Evolutionary conservation across 2,113 vertebrate genomes (phyloP).

Genomic region (Eudyptes chrysolophus): DNA sequence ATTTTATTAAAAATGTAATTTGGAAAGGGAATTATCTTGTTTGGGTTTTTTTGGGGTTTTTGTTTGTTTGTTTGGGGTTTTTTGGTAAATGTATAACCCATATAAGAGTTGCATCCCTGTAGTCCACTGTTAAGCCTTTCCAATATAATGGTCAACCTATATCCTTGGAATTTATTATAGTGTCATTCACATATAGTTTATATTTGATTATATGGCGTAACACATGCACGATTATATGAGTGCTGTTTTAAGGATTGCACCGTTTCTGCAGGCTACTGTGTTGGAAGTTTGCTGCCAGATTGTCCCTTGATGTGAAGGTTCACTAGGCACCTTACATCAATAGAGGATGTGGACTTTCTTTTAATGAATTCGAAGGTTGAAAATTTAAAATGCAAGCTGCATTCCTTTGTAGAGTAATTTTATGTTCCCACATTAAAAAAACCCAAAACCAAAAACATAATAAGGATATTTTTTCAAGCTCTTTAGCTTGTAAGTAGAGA

Average conservation of each 20-base stretch:
- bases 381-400: slow-evolving; percentile 48
- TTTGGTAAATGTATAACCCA: neutral
- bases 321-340: neutral
- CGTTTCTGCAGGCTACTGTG: neutral
- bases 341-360: neutral
- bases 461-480: slow-evolving; percentile 34
- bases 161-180: neutral
- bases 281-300: neutral
- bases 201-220: neutral
- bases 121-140: neutral
- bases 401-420: neutral
- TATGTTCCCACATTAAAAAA: slow-evolving; percentile 28
- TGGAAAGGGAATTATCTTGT: neutral
- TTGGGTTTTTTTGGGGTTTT: neutral
- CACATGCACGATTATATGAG: accelerated
- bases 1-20: neutral
- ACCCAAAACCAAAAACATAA: neutral
- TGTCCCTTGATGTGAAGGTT: neutral
- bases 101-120: neutral
- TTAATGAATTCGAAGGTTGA: slow-evolving; percentile 34
- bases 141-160: neutral
- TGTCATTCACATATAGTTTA: neutral
- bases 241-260: neutral
- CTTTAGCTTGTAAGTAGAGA: slow-evolving; percentile 6
- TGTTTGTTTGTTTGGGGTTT: neutral